Base-by-base conservation (phyloP, 2,888 invertebrate genomes). In the Andrena marginata region DNA sequence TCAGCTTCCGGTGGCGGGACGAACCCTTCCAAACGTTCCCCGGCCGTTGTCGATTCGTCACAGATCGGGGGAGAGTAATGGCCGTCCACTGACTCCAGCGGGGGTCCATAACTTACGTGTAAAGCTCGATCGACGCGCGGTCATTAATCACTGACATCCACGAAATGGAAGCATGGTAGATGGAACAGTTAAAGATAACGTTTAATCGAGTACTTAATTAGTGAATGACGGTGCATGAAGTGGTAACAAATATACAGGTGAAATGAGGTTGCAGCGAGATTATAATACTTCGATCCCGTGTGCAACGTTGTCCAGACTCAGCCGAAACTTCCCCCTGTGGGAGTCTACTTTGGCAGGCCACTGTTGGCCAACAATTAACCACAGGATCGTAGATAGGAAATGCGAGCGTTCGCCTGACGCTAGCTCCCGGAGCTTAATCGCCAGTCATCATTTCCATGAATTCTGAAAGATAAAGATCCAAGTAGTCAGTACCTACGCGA, bases 371-470 rank as follows among this genome's bases (percentile, higher is more conserved):
- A 67, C 70, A 63, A 68, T 77, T 29, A 49, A 62, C 31, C 26
- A 5, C 31, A 68, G 56, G 54, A 64, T 78, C 72, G 68, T 60
- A 26, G 48, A 23, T 72, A 51, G 51, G 64, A 82, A 73, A 73
- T 77, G 69, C 68, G 48, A 51, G 64, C 59, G 60, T 59, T 48
- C 51, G 59, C 63, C 35, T 60, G 56, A 23, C 54, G 65, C 6
- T 35, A 20, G 29, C 4, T 13, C n/a, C 6, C 5, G n/a, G 3
- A 10, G 56, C 78, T 94, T 96, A 97, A 94, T 97, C 97, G 56
- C 97, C 97, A 77, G 97, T 97, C 97, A 97, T 97, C 97, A 97
- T 97, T 92, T 96, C 97, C 97, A 97, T 97, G 94, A 97, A 97
- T 94, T 97, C 97, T 97, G 96, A 13, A 78, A 68, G 0, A 54